These are phyloP conservation scores for Sebastiscus albofasciatus DNA, from an alignment of 2,797 vertebrate species.

Conservation along the genomic window DNA sequence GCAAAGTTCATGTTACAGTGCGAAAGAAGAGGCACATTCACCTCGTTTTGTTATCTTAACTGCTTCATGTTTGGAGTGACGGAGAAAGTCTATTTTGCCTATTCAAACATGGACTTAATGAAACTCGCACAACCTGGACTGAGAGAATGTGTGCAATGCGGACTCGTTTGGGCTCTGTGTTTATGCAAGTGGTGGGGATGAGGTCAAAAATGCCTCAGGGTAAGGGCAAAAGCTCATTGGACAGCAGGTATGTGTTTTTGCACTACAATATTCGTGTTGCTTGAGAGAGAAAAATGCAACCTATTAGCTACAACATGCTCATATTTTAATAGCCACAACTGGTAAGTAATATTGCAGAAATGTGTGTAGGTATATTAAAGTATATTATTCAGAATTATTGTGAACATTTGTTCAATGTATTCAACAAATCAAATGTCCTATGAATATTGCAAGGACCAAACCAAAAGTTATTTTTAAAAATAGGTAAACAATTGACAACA, in stretches of 20 bases:
- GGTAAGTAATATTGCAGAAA: neutral
- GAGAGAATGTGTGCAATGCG: constrained; percentile 59
- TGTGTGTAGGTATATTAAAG: neutral
- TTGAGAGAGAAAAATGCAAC: neutral
- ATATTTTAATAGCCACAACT: neutral
- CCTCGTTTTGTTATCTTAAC: constrained; percentile 60
- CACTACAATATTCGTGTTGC: neutral
- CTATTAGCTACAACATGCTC: neutral
- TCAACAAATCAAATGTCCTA: neutral
- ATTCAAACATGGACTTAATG: constrained; percentile 72
- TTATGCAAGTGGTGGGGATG: constrained; percentile 62
- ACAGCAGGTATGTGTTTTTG: constrained; percentile 26
- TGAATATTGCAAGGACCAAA: neutral
- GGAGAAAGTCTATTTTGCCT: constrained; percentile 58
- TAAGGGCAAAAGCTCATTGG: constrained; percentile 31
- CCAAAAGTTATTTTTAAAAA: neutral
- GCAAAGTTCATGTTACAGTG: constrained; percentile 60
- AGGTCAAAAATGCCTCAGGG: constrained; percentile 51
- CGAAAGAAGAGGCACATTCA: constrained; percentile 67
- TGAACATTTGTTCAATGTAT: neutral
- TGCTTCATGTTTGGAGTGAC: constrained; percentile 50
- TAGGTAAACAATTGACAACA: neutral
- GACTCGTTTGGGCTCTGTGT: constrained; percentile 47
- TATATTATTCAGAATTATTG: neutral
- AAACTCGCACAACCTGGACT: constrained; percentile 50